Evolutionary conservation across 2,113 vertebrate genomes (phyloP), one percentile per base, ranked within the genome.

Genomic region (Chaetodon trifascialis): DNA sequence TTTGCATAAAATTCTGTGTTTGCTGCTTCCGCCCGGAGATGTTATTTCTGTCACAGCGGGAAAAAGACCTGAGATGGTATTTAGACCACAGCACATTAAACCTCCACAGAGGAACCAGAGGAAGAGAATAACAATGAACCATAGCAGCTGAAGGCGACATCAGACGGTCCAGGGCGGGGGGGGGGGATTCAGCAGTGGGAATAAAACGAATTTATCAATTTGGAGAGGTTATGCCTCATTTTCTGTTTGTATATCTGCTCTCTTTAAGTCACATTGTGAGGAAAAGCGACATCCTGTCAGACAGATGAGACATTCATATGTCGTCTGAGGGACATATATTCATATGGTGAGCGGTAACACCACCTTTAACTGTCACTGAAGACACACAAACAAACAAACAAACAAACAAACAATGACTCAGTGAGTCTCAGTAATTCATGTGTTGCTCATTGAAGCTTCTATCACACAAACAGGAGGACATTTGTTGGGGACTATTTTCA

Each of bases 1-100:
- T 74, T 82, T 82, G 19, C 36, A 55, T 82, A 46, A 74, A 46
- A 76, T 76, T 1, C 49, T 52, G 7, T 63, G 38, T 75, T 59
- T 60, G 40, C 51, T 64, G 58, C 51, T 56, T 56, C 4, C 36
- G 30, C 12, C 49, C n/a, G 17, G 49, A 58, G 47, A 65, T 8
- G 30, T 34, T 67, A 6, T 51, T 11, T 46, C 51, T 63, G 64
- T 62, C 54, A 42, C 47, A 69, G 36, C 16, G 40, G 40, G 6
- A 42, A 11, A 34, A 25, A 64, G 64, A 52, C 47, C 16, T 51
- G 42, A 51, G 17, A n/a, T 15, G 2, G 8, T 1, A 30, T 58
- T 73, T 40, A 49, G 12, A 8, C 54, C 14, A 23, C 4, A 34
- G n/a, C 9, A 21, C 21, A n/a, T 2, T 46, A 9, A 46, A 76